Evolutionary conservation across 2,888 invertebrate genomes (phyloP).

Genomic region (Ornithoptera alexandrae): DNA sequence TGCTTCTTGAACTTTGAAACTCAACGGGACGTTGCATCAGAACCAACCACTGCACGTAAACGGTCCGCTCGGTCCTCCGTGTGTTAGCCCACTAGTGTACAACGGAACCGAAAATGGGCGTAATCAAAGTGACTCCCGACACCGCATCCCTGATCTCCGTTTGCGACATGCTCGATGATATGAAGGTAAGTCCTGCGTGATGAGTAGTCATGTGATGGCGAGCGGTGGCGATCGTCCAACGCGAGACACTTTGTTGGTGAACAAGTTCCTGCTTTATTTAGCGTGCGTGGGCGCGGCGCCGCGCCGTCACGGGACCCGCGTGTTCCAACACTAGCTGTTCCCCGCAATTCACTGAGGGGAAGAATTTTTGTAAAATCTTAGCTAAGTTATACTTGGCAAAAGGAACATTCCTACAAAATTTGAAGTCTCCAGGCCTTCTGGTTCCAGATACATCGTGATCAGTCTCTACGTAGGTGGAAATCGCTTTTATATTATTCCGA

Average conservation of each 20-base stretch:
- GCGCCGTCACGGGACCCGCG: slow-evolving; percentile 45
- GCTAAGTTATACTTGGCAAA: too few relatives aligned
- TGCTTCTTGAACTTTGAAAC: slow-evolving; percentile 46
- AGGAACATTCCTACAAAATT: too few relatives aligned
- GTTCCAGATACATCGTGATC: too few relatives aligned
- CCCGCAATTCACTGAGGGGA: too few relatives aligned
- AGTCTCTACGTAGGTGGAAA: too few relatives aligned
- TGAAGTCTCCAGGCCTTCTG: too few relatives aligned
- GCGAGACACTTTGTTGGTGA: slow-evolving; percentile 50
- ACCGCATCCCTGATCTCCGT: slow-evolving; percentile 68
- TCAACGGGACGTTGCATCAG: slow-evolving; percentile 40
- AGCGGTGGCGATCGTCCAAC: slow-evolving; percentile 52
- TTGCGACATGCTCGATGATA: slow-evolving; percentile 74
- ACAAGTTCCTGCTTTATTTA: slow-evolving; percentile 50
- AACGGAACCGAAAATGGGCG: slow-evolving; percentile 59
- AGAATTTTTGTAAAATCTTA: too few relatives aligned
- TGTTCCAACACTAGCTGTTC: slow-evolving; percentile 33
- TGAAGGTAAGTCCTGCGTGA: slow-evolving; percentile 61
- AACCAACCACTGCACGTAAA: slow-evolving; percentile 53
- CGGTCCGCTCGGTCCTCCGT: slow-evolving; percentile 62
- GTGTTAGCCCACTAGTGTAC: slow-evolving; percentile 44
- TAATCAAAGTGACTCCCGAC: slow-evolving; percentile 72
- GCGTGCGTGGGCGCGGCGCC: slow-evolving; percentile 50
- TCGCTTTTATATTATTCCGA: slow-evolving; percentile 31
- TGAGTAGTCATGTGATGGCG: slow-evolving; percentile 47